These are phyloP conservation scores for Rhipidura dahli DNA, from an alignment of 2,113 vertebrate genomes.

Conservation along the genomic window DNA sequence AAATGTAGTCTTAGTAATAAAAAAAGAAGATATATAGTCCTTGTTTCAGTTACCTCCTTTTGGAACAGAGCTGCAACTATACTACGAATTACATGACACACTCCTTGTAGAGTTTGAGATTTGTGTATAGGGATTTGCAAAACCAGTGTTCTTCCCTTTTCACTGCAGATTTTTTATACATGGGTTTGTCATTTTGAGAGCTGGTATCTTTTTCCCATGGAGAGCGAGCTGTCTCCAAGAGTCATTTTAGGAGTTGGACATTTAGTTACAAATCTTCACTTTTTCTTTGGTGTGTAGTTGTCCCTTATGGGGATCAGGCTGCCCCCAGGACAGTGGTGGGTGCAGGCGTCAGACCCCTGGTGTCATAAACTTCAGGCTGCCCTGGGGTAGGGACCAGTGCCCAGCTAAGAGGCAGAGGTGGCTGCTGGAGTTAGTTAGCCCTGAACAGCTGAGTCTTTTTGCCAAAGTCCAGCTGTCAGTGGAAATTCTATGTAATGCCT, in stretches of 20 bases:
- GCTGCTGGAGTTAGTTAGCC: neutral
- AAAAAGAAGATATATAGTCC: neutral
- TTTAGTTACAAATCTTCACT: neutral
- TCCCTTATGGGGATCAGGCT: neutral
- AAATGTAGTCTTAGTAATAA: neutral
- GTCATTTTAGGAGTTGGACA: neutral
- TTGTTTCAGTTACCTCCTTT: neutral
- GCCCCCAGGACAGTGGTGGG: rapidly evolving
- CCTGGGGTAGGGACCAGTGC: neutral
- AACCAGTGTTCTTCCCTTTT: neutral
- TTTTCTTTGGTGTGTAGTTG: neutral
- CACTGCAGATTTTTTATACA: neutral
- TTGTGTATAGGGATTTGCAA: neutral
- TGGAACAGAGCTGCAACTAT: neutral
- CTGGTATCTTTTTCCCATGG: neutral
- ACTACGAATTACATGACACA: neutral
- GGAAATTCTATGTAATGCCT: neutral
- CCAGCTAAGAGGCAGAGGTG: neutral
- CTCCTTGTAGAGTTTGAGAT: neutral
- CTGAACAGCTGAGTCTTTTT: neutral
- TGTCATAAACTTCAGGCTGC: rapidly evolving
- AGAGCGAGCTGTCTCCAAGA: neutral
- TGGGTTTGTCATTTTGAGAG: neutral
- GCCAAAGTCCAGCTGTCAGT: neutral
- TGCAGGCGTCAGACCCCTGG: neutral